These are phyloP conservation scores for Dipodomys stephensi DNA, from an alignment of 2,113 vertebrate species.

Conservation along the genomic window DNA sequence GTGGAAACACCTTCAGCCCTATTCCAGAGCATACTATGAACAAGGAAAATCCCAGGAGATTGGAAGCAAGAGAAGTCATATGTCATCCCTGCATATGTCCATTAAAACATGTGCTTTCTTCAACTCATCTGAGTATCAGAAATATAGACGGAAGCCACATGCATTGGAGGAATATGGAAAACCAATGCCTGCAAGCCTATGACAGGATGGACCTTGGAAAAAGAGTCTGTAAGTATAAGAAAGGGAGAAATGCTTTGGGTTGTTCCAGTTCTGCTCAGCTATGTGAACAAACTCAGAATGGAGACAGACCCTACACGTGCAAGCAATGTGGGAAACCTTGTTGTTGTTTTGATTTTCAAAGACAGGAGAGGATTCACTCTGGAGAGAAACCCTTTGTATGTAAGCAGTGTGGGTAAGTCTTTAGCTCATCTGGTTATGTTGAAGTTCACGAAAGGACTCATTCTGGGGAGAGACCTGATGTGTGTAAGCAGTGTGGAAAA, in stretches of 20 bases:
- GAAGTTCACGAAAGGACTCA: not conserved
- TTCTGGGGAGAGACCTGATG: not conserved
- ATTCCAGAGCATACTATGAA: no score
- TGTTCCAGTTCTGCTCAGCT: not conserved
- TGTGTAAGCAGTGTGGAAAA: not conserved
- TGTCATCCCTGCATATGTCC: no score
- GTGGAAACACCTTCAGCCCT: no score
- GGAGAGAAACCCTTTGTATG: not conserved
- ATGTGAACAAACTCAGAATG: not conserved
- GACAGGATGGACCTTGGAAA: no score
- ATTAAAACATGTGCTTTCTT: no score
- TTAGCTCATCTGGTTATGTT: fast-evolving
- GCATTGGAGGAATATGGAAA: not conserved
- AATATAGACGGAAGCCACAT: not conserved
- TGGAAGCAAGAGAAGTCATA: no score
- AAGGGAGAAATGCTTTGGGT: not conserved
- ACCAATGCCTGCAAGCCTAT: not conserved
- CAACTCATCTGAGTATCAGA: not conserved
- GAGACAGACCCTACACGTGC: not conserved
- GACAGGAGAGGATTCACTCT: not conserved
- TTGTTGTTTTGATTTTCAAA: not conserved
- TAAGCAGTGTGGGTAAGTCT: not conserved
- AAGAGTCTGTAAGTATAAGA: not conserved
- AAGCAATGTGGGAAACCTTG: not conserved
- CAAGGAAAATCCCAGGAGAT: no score